Percentiles rank a stretch among this genome's conserved stretches.
Evolutionary conservation across 2,113 vertebrate genomes (phyloP).

Genomic region (Triplophysa rosa): DNA sequence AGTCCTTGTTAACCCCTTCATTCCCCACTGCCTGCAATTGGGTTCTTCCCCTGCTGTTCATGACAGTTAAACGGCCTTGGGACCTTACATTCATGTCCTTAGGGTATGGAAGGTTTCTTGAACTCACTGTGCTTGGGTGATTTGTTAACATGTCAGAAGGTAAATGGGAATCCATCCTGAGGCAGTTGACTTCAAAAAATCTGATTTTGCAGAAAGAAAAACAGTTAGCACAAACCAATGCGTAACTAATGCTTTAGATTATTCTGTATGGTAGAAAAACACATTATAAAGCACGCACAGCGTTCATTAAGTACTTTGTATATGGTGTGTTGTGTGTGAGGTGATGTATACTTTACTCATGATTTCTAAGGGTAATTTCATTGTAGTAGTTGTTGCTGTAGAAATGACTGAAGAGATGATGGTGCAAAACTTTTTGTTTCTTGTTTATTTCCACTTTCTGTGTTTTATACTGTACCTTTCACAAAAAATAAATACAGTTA

Average conservation of each 20-base stretch:
- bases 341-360: too few species aligned
- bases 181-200: conserved; percentile 42
- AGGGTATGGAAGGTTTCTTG: conserved; percentile 50
- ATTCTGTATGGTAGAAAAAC: not conserved
- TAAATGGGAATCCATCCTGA: conserved; percentile 48
- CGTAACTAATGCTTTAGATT: not conserved
- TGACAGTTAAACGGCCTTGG: conserved; percentile 40
- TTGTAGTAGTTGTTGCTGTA: too few species aligned
- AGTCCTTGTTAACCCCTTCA: too few species aligned
- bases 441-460: too few species aligned
- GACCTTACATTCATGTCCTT: conserved; percentile 26
- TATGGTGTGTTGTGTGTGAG: not conserved
- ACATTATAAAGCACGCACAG: not conserved
- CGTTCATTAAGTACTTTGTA: not conserved
- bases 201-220: not conserved
- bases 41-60: too few species aligned
- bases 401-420: too few species aligned
- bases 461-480: too few species aligned
- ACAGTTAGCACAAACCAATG: not conserved
- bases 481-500: too few species aligned
- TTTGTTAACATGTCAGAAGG: conserved; percentile 56
- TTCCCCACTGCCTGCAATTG: too few species aligned
- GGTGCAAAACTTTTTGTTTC: too few species aligned
- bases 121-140: conserved; percentile 50
- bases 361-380: too few species aligned